Evolutionary conservation across 1,140 invertebrate genomes (phyloP).

Genomic region (Magallana angulata): DNA sequence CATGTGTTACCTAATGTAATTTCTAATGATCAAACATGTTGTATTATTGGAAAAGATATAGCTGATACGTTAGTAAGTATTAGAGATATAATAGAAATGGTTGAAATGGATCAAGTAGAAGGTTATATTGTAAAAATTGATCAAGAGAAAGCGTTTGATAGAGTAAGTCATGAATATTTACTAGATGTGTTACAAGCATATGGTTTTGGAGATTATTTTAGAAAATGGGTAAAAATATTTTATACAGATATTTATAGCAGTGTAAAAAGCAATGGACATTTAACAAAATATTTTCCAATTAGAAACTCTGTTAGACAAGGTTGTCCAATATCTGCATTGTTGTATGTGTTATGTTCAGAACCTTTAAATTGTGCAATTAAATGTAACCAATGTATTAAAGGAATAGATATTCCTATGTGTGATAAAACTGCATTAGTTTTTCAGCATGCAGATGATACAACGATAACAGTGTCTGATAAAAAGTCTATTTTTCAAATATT

Average conservation of each 20-base stretch:
- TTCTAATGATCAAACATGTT: conserved; percentile 41
- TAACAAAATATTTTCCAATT: conserved; percentile 31
- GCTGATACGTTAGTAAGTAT: conserved; percentile 44
- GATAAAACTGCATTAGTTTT: conserved; percentile 13
- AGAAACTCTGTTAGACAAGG: conserved; percentile 52
- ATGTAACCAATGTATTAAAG: conserved; percentile 31
- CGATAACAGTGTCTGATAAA: conserved; percentile 45
- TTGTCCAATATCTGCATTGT: conserved; percentile 54
- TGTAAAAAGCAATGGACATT: background rate
- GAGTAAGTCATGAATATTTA: background rate
- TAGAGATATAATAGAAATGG: conserved; percentile 46
- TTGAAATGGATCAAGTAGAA: conserved; percentile 44
- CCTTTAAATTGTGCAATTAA: background rate
- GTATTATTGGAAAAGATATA: conserved; percentile 23
- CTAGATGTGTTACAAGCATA: too few species aligned
- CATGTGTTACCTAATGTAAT: conserved; percentile 36
- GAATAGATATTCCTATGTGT: background rate
- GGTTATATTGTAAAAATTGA: conserved; percentile 17
- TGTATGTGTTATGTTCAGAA: conserved; percentile 45
- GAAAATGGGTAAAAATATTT: background rate
- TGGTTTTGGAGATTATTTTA: background rate
- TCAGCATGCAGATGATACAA: conserved; percentile 55
- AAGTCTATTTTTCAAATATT: background rate
- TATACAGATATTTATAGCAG: background rate
- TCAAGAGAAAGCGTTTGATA: background rate